Base-by-base conservation (phyloP, 2,888 invertebrate genomes). In the Troilus luridus region DNA sequence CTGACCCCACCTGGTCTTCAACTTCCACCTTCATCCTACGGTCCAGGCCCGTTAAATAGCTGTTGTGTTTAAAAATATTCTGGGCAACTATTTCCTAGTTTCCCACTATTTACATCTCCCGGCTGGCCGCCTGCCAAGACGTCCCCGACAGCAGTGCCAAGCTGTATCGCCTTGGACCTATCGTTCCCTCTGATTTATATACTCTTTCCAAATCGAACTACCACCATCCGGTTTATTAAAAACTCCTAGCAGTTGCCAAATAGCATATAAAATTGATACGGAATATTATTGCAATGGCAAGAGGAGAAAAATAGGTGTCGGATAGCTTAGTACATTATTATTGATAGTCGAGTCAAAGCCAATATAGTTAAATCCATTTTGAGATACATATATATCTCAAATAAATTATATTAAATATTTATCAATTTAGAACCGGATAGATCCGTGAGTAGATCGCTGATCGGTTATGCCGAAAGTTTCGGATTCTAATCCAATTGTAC, bases 81-180 rank as follows among this genome's bases (percentile, higher is more conserved):
- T 54, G 41, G 19, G 8, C 64, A 54, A 64, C 89, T 89, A 89
- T 89, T 89, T 89, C 89, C 89, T 89, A 89, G 89, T 89, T 89
- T 89, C 64, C 89, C 89, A 89, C 89, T 89, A 89, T 89, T 89
- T 89, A 89, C 89, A 89, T 89, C 89, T 64, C 67, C 17, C 62
- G 88, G 64, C 64, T 89, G 89, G 89, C 89, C 9, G 41, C n/a
- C 89, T 62, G 60, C 89, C 89, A 89, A 41, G 88, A 24, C 59
- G 88, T 77, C 60, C 54, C 62, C 62, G 12, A 62, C 24, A 27
- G 27, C 89, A 27, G n/a, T 89, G 64, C 89, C 89, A 64, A 64
- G 54, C 54, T 89, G 64, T 89, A 62, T 62, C 89, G 60, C 64
- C 89, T 62, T 54, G 62, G 85, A 58, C 85, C 85, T 85, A 85